These are phyloP conservation scores for Aurelia sp. DNA, from an alignment of 30 jellyfish, hydroid and myxozoan species.

Conservation along the genomic window DNA sequence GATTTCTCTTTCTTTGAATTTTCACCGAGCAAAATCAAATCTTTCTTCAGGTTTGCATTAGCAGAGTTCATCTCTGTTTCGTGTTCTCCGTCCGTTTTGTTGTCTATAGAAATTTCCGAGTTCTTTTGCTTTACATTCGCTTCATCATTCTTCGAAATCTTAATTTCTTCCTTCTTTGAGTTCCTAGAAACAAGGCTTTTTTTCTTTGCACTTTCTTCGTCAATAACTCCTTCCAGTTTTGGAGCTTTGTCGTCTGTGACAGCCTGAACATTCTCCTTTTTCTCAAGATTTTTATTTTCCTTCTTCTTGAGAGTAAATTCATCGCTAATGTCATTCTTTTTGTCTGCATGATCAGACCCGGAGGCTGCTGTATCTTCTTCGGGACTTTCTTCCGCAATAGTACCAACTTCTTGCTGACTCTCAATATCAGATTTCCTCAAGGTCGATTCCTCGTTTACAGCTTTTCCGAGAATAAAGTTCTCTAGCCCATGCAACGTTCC, in stretches of 20 bases:
- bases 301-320: background rate
- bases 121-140: background rate
- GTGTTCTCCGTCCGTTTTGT: background rate
- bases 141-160: background rate
- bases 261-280: background rate
- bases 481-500: constrained; percentile 42
- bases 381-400: constrained; percentile 17
- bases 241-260: background rate
- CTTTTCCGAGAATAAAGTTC: constrained; percentile 35
- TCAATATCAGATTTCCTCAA: constrained; percentile 57
- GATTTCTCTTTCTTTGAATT: background rate
- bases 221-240: background rate
- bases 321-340: background rate
- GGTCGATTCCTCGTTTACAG: background rate
- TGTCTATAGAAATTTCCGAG: background rate
- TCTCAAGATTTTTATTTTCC: background rate
- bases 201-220: background rate
- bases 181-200: background rate
- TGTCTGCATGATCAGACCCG: background rate
- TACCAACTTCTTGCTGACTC: constrained; percentile 31
- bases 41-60: background rate
- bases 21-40: background rate
- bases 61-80: background rate
- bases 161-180: constrained; percentile 1
- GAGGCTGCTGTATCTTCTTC: constrained; percentile 3